Base-by-base conservation (phyloP, 2,113 vertebrate species). In the Sylvietta virens region DNA sequence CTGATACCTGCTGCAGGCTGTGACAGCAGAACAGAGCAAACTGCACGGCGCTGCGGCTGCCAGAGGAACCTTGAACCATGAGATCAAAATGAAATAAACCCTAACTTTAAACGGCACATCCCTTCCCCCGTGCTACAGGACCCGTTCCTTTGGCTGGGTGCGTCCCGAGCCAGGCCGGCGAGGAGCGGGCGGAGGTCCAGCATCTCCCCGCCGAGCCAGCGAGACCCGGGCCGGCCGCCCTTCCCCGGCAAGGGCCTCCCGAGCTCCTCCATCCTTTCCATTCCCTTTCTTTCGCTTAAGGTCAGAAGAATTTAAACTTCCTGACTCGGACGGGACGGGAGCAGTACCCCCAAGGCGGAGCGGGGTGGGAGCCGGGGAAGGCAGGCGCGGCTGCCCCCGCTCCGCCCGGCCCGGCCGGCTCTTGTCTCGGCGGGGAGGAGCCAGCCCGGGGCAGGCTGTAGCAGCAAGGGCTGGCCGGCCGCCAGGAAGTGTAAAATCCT, bases 351-450 rank as follows among this genome's bases (percentile, higher is more conserved):
- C 12, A 1, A 1, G 27, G 48, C 58, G 39, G 44, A 10, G 44
- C 33, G 50, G 47, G 42, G 2, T 16, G 58, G 45, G 58, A 20
- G 45, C 57, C 15, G 27, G n/a, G 56, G 30, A 10, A 37, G 54
- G 61, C 64, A n/a, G 28, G 48, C 26, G 30, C 76, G 8, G 22
- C 67, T 19, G 16, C 7, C 66, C 39, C n/a, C 16, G 31, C 69
- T 48, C 83, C 9, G 26, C 45, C n/a, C 60, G 61, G 66, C 79
- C 56, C 51, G 50, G 57, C 72, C 24, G 67, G 80, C 70, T 81
- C 88, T 82, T n/a, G 90, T 73, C 51, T 86, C 30, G 50, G 62
- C 84, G 50, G 96, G 95, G 94, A 87, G 93, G 95, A 92, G 93
- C 66, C 79, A 81, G 80, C 65, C 9, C 58, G 62, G n/a, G 81